Evolutionary conservation across 1,140 invertebrate species (phyloP), one percentile per base, ranked within the genome.

Genomic region (Cepaea nemoralis): DNA sequence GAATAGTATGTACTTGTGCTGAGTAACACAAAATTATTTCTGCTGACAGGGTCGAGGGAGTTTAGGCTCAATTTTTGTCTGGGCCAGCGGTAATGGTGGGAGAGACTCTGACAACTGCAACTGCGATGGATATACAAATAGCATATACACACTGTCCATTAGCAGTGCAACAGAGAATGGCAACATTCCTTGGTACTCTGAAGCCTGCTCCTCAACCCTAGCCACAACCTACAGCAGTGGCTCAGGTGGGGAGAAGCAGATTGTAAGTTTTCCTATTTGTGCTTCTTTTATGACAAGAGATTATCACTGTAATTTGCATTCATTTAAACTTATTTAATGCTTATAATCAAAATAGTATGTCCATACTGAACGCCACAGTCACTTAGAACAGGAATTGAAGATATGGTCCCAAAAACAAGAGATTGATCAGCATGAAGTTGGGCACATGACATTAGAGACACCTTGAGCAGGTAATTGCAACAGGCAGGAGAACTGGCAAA

Each of bases 151-250:
- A 0, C 93, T 98, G 82, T 95, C 93, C 93, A 95, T 99, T 55
- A 96, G 96, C 42, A 97, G 96, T 87, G 96, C 95, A 0, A 96
- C 95, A 24, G 95, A 97, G 91, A 88, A 89, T 63, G 90, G 91
- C 10, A 88, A 90, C 71, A 96, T 98, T 84, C 97, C 98, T 12
- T 99, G 97, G 97, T 98, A 98, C 89, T 96, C 96, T 0, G 97
- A 98, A 90, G 94, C 93, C 70, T 98, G 97, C 89, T 94, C 96
- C 0, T 96, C 96, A 0, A 99, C 98, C 0, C 92, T 99, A 35
- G 97, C 97, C 3, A 97, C 97, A n/a, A 99, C 98, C 1, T 99
- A 98, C 89, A 98, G 97, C 91, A 98, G 96, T 88, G 96, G 96
- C 59, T 95, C 96, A 55, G 94, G 94, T 63, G 95, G 94, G 73